Evolutionary conservation across 2,888 invertebrate species (phyloP).

Genomic region (Sphaeridia pumilis): DNA sequence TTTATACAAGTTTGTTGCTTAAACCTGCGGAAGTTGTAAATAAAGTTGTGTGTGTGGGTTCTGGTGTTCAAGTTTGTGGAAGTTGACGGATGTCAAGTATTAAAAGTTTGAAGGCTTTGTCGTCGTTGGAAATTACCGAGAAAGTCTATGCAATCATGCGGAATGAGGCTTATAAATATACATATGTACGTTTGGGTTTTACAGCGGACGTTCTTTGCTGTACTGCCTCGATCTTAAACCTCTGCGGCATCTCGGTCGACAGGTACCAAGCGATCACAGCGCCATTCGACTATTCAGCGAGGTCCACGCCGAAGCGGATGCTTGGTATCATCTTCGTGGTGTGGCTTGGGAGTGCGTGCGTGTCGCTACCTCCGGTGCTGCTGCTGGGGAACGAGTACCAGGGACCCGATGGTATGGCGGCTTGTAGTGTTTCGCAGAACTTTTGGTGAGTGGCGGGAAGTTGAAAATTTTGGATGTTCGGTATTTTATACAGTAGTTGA

Average conservation of each 20-base stretch:
- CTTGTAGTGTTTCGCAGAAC: conserved; percentile 81
- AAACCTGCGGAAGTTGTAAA: too few relatives aligned
- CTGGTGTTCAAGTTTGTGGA: too few relatives aligned
- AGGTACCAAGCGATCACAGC: conserved; percentile 86
- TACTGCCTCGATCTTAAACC: conserved; percentile 91
- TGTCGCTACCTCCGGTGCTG: conserved; percentile 80
- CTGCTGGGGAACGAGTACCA: conserved; percentile 78
- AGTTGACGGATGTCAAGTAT: too few relatives aligned
- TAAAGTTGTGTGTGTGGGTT: too few relatives aligned
- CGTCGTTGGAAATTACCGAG: too few relatives aligned
- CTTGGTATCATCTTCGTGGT: conserved; percentile 77
- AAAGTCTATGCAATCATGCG: too few relatives aligned
- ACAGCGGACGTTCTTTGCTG: conserved; percentile 94
- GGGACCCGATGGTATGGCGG: conserved; percentile 37
- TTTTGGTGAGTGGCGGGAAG: conserved; percentile 56
- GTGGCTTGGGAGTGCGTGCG: conserved; percentile 86
- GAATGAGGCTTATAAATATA: too few relatives aligned
- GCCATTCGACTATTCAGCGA: conserved; percentile 88
- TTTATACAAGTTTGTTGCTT: too few relatives aligned
- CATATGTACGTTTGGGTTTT: too few relatives aligned
- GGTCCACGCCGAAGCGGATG: conserved; percentile 85
- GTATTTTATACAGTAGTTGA: too few relatives aligned
- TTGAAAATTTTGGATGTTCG: neutral
- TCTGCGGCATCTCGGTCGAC: conserved; percentile 96
- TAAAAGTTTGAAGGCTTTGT: too few relatives aligned